Percentiles rank a stretch among this genome's conserved stretches.
Conservation (phyloP, 2,888 invertebrate species). For the Rhagonycha lutea region DNA sequence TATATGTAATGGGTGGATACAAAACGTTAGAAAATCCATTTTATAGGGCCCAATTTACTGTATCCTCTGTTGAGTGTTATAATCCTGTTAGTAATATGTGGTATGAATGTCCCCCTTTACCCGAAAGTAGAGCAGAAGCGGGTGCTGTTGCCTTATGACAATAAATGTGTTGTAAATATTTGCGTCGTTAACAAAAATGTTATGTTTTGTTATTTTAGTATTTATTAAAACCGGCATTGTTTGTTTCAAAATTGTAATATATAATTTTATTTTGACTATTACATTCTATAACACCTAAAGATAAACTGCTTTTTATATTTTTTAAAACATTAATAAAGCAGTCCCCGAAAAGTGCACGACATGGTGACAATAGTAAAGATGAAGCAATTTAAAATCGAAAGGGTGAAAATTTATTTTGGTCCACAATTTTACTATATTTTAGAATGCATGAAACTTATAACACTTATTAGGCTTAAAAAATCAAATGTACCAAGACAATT, state of each 20-base stretch:
- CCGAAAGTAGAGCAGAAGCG: slow-evolving; percentile 84
- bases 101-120: slow-evolving; percentile 78
- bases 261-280: not conserved
- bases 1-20: slow-evolving; percentile 87
- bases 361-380: not conserved
- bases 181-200: not conserved
- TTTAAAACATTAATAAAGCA: not conserved
- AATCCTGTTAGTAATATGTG: slow-evolving; percentile 79
- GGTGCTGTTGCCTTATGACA: slow-evolving; percentile 80
- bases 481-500: not conserved
- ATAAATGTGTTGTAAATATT: not conserved
- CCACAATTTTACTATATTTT: not conserved
- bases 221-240: not conserved
- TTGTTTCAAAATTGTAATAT: not conserved
- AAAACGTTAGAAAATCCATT: slow-evolving; percentile 80
- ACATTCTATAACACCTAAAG: not conserved
- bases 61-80: slow-evolving; percentile 82
- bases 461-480: not conserved
- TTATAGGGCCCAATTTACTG: slow-evolving; percentile 83
- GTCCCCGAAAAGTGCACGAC: not conserved
- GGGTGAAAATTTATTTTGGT: not conserved
- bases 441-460: not conserved
- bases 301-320: not conserved
- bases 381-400: not conserved
- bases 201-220: not conserved